phyloP scores from a whole-genome alignment of 1,140 invertebrate genomes.

The Aphidius ervi region DNA sequence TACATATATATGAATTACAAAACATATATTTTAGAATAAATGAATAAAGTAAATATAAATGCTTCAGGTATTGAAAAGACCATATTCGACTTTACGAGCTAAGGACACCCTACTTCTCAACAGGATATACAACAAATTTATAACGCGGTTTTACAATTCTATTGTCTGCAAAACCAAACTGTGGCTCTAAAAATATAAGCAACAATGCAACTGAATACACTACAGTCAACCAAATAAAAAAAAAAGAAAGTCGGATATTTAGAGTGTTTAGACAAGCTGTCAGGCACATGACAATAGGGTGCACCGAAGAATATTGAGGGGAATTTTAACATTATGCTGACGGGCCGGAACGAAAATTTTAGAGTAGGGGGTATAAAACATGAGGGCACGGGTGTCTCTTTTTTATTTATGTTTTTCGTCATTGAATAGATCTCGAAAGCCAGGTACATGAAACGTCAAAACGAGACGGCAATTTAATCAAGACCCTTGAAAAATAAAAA shows the following conservation, averaged over 20 bases:
- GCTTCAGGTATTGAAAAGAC: constrained; percentile 2
- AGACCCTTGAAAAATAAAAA: neutral
- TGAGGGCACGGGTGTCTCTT: neutral
- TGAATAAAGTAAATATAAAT: neutral
- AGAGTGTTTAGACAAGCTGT: constrained; percentile 45
- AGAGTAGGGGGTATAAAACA: constrained; percentile 22
- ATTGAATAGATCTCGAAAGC: neutral
- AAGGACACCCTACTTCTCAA: constrained; percentile 7
- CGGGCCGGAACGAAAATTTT: neutral
- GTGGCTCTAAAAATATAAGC: constrained; percentile 5
- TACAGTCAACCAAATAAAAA: neutral
- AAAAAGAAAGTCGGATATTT: constrained; percentile 35
- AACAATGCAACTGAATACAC: constrained; percentile 1
- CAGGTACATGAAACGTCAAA: constrained; percentile 3
- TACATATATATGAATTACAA: no score
- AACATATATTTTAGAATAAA: no score
- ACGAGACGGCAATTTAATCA: constrained; percentile 6
- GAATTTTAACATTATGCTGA: constrained; percentile 27
- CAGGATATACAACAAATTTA: constrained; percentile 17
- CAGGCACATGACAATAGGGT: constrained; percentile 34
- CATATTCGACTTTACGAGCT: constrained; percentile 24
- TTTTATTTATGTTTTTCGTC: neutral
- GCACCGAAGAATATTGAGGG: constrained; percentile 29
- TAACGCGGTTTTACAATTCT: constrained; percentile 29
- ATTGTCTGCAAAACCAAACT: constrained; percentile 35